Evolutionary conservation across 2,888 invertebrate species (phyloP), one percentile per base, ranked within the genome.

Genomic region (Agrotis clavis): DNA sequence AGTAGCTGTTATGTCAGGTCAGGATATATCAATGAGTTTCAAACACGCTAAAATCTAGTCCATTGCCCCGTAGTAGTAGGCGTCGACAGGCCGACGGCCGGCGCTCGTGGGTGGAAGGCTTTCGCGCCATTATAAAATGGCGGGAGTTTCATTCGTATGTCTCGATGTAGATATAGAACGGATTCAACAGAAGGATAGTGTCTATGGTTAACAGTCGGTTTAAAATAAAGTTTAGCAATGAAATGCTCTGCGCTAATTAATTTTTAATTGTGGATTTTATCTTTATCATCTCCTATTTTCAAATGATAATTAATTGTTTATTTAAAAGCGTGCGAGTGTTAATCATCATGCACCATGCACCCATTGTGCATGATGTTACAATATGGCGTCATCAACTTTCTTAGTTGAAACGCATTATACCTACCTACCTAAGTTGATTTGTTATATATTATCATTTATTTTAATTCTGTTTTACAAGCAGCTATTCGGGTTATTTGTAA

Each of bases 91-190:
- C 30, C 56, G 30, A 41, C 35, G 7, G 30, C 3, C 30, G 30
- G 35, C 41, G 41, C 9, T 41, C 41, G 41, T 41, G 41, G 62
- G 35, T 11, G 61, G 57, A 69, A 81, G 61, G 48, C 63, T 79
- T 79, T 79, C 80, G 74, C 79, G 67, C 79, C 79, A 79, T 66
- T 62, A 50, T 56, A 50, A 56, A 79, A 66, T 68, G 54, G 74
- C 68, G 80, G 83, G 83, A 73, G 48, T 66, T 59, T 66, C 25
- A 60, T 41, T 74, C 30, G 66, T 51, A 56, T 56, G 41, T 56
- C 14, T 54, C 6, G 41, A 11, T 41, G 41, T 35, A 35, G 35
- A 7, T 35, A 25, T 25, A 25, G 25, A 2, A 25, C 2, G 25
- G 25, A n/a, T 25, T 25, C 25, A 25, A 25, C 25, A 25, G 25